Percentiles rank a stretch among this genome's conserved stretches.
These are phyloP conservation scores for Actias luna DNA, from an alignment of 2,888 invertebrate species.

Conservation along the genomic window DNA sequence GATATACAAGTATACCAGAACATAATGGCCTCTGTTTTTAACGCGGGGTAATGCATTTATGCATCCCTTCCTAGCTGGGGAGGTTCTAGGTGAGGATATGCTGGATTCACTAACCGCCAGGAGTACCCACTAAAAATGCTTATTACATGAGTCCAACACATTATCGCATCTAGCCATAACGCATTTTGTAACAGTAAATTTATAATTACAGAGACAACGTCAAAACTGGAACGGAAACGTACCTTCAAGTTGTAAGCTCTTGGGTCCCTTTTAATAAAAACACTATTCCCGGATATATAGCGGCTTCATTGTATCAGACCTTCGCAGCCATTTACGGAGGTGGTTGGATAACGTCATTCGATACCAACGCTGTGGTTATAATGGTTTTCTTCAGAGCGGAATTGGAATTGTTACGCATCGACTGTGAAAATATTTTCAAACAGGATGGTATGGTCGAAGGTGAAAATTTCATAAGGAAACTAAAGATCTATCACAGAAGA, in stretches of 20 bases:
- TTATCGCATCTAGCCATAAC: too few species aligned
- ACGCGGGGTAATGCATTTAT: too few species aligned
- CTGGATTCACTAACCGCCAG: too few species aligned
- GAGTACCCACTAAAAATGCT: too few species aligned
- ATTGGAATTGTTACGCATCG: constrained; percentile 55
- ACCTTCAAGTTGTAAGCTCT: constrained; percentile 63
- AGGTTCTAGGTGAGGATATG: too few species aligned
- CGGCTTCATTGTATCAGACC: constrained; percentile 55
- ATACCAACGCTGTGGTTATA: constrained; percentile 64
- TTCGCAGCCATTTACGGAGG: constrained; percentile 64
- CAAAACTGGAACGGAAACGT: constrained; percentile 51
- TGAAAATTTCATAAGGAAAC: constrained; percentile 33
- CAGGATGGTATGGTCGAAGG: constrained; percentile 24
- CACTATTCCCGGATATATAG: constrained; percentile 47
- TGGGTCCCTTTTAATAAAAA: constrained; percentile 71
- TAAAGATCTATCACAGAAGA: constrained; percentile 56
- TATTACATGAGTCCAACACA: too few species aligned
- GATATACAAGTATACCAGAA: too few species aligned
- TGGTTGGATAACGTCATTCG: constrained; percentile 71
- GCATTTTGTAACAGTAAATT: background rate
- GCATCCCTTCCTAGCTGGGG: too few species aligned
- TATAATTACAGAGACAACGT: constrained; percentile 39
- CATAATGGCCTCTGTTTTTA: too few species aligned
- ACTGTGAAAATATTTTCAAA: constrained; percentile 56
- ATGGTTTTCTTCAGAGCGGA: constrained; percentile 71